These are phyloP conservation scores for Cacoxenus indagator DNA, from an alignment of 2,888 invertebrate genomes.

Conservation along the genomic window DNA sequence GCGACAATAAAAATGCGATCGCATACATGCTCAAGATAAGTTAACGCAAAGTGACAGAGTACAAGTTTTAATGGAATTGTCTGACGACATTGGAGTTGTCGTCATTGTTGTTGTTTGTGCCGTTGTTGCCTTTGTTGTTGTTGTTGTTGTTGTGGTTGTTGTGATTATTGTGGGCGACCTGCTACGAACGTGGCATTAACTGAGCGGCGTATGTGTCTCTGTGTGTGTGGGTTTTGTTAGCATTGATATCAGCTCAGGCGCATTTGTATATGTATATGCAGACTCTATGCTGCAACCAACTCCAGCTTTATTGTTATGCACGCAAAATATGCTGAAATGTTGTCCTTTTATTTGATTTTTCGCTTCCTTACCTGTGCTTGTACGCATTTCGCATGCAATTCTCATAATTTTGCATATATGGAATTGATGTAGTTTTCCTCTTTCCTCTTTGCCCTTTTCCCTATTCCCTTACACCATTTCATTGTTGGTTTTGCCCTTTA, in stretches of 20 bases:
- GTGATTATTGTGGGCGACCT: too few species aligned
- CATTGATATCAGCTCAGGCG: background rate
- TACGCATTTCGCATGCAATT: background rate
- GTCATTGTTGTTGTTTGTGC: background rate
- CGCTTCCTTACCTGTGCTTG: slow-evolving; percentile 9
- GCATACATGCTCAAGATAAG: slow-evolving; percentile 60
- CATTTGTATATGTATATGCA: background rate
- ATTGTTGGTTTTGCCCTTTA: background rate
- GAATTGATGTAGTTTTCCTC: background rate
- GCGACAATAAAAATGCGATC: slow-evolving; percentile 67
- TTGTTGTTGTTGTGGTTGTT: background rate
- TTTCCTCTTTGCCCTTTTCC: background rate
- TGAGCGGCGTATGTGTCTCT: background rate
- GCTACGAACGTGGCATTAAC: background rate
- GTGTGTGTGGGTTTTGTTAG: slow-evolving; percentile 12
- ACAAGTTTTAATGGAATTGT: slow-evolving; percentile 65
- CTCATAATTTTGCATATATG: slow-evolving; percentile 21
- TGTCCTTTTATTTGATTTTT: slow-evolving; percentile 17
- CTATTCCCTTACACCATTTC: background rate
- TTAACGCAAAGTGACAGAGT: slow-evolving; percentile 62
- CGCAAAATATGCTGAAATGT: slow-evolving; percentile 19
- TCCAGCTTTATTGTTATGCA: slow-evolving; percentile 16
- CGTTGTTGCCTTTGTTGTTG: background rate
- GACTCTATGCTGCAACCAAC: too few species aligned
- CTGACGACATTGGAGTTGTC: slow-evolving; percentile 38